phyloP scores from a whole-genome alignment of 2,113 vertebrate species.

The Hypanus sabinus region DNA sequence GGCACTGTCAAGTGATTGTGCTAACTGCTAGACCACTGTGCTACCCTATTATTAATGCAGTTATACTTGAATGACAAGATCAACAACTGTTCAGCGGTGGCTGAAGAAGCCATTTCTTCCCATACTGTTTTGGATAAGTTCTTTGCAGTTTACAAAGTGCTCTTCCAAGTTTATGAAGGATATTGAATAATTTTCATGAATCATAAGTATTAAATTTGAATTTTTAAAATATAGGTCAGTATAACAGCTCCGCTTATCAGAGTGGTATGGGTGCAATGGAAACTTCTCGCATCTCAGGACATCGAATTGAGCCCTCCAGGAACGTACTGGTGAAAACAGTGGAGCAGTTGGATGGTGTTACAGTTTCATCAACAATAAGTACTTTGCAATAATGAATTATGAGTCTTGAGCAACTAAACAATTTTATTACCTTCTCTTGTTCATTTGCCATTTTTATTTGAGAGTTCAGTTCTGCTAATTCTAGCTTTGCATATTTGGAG shows the following conservation, averaged over 20 bases:
- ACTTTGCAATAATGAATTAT: background rate
- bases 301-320: no score
- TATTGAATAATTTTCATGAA: background rate
- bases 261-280: no score
- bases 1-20: no score
- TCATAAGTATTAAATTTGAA: background rate
- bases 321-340: background rate
- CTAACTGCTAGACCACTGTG: no score
- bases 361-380: background rate
- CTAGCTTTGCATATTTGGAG: constrained; percentile 1
- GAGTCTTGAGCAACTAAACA: background rate
- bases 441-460: background rate
- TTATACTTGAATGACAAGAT: background rate
- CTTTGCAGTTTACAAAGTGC: background rate
- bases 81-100: background rate
- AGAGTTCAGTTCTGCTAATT: background rate
- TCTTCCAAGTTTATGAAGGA: background rate
- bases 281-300: background rate
- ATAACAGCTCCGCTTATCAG: background rate
- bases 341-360: background rate
- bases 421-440: background rate
- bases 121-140: background rate
- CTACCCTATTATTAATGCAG: no score
- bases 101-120: background rate
- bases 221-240: background rate